A percentile compares a stretch with the other conserved stretches of the same genome.
phyloP scores from a whole-genome alignment of 1,140 invertebrate genomes.

The Drosophila pallidifrons region DNA sequence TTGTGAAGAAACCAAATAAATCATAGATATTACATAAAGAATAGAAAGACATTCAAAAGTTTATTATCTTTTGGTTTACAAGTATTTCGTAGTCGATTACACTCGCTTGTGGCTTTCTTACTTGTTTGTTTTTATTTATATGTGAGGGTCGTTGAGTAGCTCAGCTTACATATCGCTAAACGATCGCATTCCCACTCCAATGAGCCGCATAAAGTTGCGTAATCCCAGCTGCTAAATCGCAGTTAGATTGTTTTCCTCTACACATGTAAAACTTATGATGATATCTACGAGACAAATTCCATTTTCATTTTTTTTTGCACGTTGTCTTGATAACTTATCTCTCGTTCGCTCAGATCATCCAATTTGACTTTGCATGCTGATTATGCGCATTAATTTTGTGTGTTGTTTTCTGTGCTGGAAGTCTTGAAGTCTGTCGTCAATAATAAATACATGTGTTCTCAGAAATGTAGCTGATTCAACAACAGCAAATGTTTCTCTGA shows the following conservation, averaged over 20 bases:
- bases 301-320: constrained; percentile 1
- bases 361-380: constrained; percentile 19
- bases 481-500: constrained; percentile 4
- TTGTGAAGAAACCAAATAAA: too few species aligned
- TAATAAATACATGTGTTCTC: background rate
- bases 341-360: constrained; percentile 29
- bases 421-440: background rate
- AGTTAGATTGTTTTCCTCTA: constrained; percentile 12
- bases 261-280: constrained; percentile 11
- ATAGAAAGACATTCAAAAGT: too few species aligned
- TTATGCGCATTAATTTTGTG: constrained; percentile 9
- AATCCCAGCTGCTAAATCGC: constrained; percentile 14
- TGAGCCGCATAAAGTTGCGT: constrained; percentile 22
- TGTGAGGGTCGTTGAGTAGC: constrained; percentile 5
- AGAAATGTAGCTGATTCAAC: constrained; percentile 34
- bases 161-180: constrained; percentile 27
- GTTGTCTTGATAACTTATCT: constrained; percentile 42
- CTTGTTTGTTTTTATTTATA: constrained; percentile 5
- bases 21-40: too few species aligned
- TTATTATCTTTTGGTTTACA: too few species aligned
- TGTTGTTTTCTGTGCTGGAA: constrained; percentile 15
- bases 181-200: constrained; percentile 25
- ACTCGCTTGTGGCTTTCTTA: too few species aligned
- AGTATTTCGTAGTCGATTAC: too few species aligned
- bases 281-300: background rate